A percentile compares a stretch with the other conserved stretches of the same genome.
Evolutionary conservation across 2,113 vertebrate genomes (phyloP).

Genomic region (Grammomys surdaster): DNA sequence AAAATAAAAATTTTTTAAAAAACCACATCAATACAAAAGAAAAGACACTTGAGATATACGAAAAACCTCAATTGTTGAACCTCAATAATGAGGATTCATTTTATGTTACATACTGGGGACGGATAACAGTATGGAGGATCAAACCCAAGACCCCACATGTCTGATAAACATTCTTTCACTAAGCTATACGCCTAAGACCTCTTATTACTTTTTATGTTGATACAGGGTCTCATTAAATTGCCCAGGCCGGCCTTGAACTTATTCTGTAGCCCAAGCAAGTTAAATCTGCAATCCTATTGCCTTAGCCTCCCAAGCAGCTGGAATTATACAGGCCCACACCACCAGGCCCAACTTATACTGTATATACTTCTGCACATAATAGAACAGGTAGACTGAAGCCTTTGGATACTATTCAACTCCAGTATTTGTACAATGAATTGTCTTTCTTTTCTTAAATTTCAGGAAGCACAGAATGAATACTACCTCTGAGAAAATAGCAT

Average conservation of each 20-base stretch:
- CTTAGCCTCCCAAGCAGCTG: background rate
- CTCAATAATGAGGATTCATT: background rate
- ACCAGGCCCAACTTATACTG: constrained; percentile 7
- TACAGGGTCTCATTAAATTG: background rate
- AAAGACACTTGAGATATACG: background rate
- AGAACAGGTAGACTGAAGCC: background rate
- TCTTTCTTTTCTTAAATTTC: constrained; percentile 67
- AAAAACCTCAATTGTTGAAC: background rate
- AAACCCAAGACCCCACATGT: too few species aligned
- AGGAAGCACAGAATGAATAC: constrained; percentile 67
- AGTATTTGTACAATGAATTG: constrained; percentile 58
- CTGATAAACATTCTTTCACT: background rate
- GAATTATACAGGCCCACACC: background rate
- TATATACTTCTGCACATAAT: constrained; percentile 29
- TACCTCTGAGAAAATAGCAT: constrained; percentile 71
- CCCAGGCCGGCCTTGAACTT: background rate
- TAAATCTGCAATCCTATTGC: background rate
- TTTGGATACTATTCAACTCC: constrained; percentile 35
- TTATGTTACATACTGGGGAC: background rate
- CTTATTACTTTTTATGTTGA: background rate
- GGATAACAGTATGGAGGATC: background rate
- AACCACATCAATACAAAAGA: background rate
- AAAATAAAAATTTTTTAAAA: background rate
- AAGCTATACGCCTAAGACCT: background rate
- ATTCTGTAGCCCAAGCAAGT: background rate